Base-by-base conservation (phyloP, 2,113 vertebrate genomes). In the Psilopogon haemacephalus region DNA sequence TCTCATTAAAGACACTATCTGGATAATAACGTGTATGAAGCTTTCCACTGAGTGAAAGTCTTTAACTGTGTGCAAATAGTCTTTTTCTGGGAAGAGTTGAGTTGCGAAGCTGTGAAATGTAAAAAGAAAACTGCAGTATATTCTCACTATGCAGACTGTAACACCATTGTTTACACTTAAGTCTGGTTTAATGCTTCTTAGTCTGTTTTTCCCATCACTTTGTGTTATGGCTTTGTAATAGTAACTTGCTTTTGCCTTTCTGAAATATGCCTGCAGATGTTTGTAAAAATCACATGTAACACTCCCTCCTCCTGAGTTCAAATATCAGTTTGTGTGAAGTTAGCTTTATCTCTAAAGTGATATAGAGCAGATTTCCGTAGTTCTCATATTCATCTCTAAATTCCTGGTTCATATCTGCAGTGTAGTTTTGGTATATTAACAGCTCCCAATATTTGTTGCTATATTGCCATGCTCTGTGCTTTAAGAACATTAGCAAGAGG, bases 221-320 rank as follows among this genome's bases (percentile, higher is more conserved):
- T 94, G 83, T 91, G 35, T 95, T 96, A 93, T 55, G 88, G 94
- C 73, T 93, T 87, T 84, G 15, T 83, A 40, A 40, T 89, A 88
- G 87, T 81, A 80, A 94, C 72, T 94, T 94, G 56, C 72, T 96
- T 94, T 95, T 94, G 69, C 86, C 92, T 95, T 94, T 96, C 90
- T 97, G 94, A 97, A 97, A 96, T 90, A 70, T 54, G 44, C 81
- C 75, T 69, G 56, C 73, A 93, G 48, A 55, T 93, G 73, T 91
- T 95, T 95, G 83, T 96, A 65, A 94, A 93, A 92, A 93, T 85
- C 75, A 50, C 28, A 44, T 83, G 2, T 62, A 86, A 67, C 3
- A 18, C 4, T 16, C 2, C 8, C 7, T 24, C 5, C 11, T 91
- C 83, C 46, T 93, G 71, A 95, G 75, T 69, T 96, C 65, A 86